Conservation (phyloP, 2,888 invertebrate species). For the Smittia aterrima region DNA sequence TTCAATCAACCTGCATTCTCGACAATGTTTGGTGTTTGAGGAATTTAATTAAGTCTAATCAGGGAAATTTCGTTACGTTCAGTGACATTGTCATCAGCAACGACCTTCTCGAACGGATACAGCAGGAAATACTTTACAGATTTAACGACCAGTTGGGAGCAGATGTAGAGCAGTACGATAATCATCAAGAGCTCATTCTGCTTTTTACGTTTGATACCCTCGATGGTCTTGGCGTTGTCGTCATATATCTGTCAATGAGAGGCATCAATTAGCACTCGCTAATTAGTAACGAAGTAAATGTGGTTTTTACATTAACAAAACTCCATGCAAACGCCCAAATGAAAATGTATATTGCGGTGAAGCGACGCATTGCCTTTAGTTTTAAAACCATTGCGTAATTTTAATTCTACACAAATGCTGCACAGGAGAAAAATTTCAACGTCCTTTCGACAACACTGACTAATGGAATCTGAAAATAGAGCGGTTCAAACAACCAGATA, state of each 20-base stretch:
- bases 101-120: neutral
- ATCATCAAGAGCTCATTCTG: constrained; percentile 1
- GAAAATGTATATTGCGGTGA: neutral
- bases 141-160: constrained; percentile 7
- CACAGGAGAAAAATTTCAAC: neutral
- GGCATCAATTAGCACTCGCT: neutral
- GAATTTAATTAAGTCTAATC: neutral
- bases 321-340: neutral
- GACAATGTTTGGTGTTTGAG: neutral
- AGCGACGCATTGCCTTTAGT: neutral
- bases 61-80: neutral
- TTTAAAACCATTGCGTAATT: neutral
- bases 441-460: too few species aligned
- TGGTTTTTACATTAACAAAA: neutral
- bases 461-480: neutral
- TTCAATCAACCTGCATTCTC: neutral
- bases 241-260: neutral
- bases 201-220: constrained; percentile 10
- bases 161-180: neutral
- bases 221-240: neutral
- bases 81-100: neutral
- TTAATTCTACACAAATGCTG: neutral
- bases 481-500: neutral
- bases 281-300: neutral
- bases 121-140: constrained; percentile 9